These are phyloP conservation scores for Lethrus apterus DNA, from an alignment of 1,140 invertebrate genomes.

Conservation along the genomic window DNA sequence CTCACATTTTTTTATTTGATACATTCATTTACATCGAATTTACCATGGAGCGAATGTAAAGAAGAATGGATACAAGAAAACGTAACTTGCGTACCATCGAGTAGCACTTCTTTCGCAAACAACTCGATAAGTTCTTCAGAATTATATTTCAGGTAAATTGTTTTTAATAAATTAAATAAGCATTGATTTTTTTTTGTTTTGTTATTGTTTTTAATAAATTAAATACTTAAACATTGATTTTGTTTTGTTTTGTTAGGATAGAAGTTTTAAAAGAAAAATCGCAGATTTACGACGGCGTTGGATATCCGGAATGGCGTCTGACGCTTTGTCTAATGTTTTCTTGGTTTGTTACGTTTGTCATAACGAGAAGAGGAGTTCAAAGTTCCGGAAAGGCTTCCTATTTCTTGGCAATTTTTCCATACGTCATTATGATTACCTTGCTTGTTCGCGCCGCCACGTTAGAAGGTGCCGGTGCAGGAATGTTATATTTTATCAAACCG, in stretches of 20 bases:
- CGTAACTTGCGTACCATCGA: conserved; percentile 35
- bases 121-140: conserved; percentile 48
- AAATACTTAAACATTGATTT: background rate
- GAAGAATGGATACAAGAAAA: conserved; percentile 45
- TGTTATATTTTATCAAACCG: conserved; percentile 62
- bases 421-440: conserved; percentile 68
- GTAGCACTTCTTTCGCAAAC: too few relatives aligned
- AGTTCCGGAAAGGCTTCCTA: conserved; percentile 72
- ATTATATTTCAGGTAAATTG: conserved; percentile 51
- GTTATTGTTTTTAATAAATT: conserved; percentile 24
- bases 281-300: conserved; percentile 65
- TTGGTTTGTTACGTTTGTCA: conserved; percentile 70
- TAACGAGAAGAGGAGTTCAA: conserved; percentile 71
- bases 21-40: conserved; percentile 52
- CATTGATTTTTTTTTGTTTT: background rate
- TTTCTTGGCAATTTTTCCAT: conserved; percentile 81
- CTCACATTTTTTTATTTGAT: conserved; percentile 68
- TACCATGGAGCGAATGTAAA: conserved; percentile 61
- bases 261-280: conserved; percentile 59
- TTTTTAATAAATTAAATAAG: conserved; percentile 2
- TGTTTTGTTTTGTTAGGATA: conserved; percentile 20
- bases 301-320: conserved; percentile 67
- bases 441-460: conserved; percentile 67
- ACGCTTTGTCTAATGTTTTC: conserved; percentile 65
- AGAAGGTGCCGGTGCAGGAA: conserved; percentile 66